Percentiles rank a stretch among this genome's conserved stretches.
phyloP scores from a whole-genome alignment of 2,888 invertebrate species.

The Proisotoma minuta region DNA sequence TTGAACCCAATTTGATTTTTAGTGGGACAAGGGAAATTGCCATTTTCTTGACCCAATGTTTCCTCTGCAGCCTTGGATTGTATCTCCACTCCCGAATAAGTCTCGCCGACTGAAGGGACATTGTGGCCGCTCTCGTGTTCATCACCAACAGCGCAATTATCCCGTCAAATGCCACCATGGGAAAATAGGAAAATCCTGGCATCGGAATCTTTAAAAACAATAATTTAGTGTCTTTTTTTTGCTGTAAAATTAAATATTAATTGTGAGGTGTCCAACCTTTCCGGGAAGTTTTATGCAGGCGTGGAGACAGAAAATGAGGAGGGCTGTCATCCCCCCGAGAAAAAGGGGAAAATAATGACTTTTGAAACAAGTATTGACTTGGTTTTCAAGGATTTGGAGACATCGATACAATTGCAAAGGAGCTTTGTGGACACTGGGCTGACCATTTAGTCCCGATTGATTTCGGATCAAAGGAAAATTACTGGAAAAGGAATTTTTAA shows the following conservation, averaged over 20 bases:
- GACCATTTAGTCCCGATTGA: not conserved
- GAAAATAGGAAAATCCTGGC: conserved; percentile 30
- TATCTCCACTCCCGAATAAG: conserved; percentile 11
- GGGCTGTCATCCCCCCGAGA: conserved; percentile 24
- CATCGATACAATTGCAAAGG: conserved; percentile 15
- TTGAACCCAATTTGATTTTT: conserved; percentile 23
- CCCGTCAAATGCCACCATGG: conserved; percentile 22
- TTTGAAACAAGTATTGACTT: conserved; percentile 25
- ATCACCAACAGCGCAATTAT: conserved; percentile 17
- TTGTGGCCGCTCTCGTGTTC: conserved; percentile 29
- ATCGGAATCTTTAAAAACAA: conserved; percentile 30
- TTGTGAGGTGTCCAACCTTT: too few relatives aligned
- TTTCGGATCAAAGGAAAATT: not conserved
- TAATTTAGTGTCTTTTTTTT: too few relatives aligned
- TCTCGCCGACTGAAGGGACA: conserved; percentile 13
- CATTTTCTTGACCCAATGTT: conserved; percentile 24
- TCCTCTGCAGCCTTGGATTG: conserved; percentile 3
- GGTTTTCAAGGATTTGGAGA: conserved; percentile 24
- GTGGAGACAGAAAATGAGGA: conserved; percentile 22
- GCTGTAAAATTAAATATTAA: too few relatives aligned
- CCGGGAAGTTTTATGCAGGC: conserved; percentile 26
- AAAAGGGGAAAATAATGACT: conserved; percentile 24
- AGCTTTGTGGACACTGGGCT: not conserved
- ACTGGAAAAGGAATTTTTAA: not conserved
- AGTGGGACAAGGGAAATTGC: conserved; percentile 21